Base-by-base conservation (phyloP, 2,797 vertebrate genomes). In the Ceryle rudis region DNA sequence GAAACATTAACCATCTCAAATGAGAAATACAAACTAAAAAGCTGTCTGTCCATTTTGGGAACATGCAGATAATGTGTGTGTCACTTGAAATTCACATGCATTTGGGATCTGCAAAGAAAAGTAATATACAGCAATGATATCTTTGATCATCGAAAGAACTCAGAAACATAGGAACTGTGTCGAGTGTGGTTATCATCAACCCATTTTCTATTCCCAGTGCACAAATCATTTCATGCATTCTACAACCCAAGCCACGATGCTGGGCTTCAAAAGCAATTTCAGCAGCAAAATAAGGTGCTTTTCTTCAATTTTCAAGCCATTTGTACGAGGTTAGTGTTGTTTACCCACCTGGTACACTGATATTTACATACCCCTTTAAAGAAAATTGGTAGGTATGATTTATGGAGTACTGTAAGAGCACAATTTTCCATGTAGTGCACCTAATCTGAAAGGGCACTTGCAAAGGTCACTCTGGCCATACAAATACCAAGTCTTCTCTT, bases 351-450 rank as follows among this genome's bases (percentile, higher is more conserved):
- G 99, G 99, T 99, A 99, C 98, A 99, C 98, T 99, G 99, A 99
- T 99, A 99, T 99, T 99, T 99, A 99, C 99, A 99, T 99, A 99
- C 98, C 98, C 99, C 99, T 99, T 99, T 99, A 99, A 99, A 99
- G 99, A 99, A 99, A 99, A 99, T 98, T 99, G 99, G 98, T 98
- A 97, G 98, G 98, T 99, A 99, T 99, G 99, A 99, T 99, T 99
- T 99, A 99, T 99, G 98, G 99, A 99, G 98, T 99, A 98, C 99
- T 98, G 99, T 98, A 98, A 98, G 99, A 99, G 98, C 98, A 98
- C 99, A 99, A 99, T 99, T 99, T 99, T 99, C 99, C 98, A 98
- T 99, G 99, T 99, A 98, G 98, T 99, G 98, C 98, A 99, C 98
- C 99, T 99, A 99, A 99, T 99, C 99, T 99, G 98, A 99, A 98